Conservation (phyloP, 2,113 vertebrate genomes). For the Psilopsiagon aurifrons region DNA sequence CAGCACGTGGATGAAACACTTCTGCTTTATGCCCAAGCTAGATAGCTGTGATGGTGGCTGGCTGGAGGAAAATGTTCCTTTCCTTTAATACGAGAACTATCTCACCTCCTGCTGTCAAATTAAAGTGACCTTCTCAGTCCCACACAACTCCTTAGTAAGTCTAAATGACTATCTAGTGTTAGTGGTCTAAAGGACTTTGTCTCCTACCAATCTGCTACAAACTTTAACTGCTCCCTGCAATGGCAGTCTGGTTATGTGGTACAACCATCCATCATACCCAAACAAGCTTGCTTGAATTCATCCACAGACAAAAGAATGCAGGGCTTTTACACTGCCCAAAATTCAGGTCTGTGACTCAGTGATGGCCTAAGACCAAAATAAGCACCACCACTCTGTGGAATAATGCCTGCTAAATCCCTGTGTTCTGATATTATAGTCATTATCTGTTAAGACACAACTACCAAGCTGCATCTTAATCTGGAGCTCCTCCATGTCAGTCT, state of each 20-base stretch:
- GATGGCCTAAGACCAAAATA: neutral
- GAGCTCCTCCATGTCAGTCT: neutral
- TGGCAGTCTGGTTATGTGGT: neutral
- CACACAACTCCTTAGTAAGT: neutral
- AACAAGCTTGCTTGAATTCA: neutral
- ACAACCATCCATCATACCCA: neutral
- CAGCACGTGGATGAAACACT: conserved; percentile 2
- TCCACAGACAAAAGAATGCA: neutral
- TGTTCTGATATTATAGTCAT: neutral
- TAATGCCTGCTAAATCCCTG: neutral
- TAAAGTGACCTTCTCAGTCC: neutral
- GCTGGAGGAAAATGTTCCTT: neutral
- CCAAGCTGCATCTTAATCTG: neutral
- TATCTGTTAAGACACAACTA: neutral
- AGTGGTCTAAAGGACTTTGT: neutral
- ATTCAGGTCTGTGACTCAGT: neutral
- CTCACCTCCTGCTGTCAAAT: neutral
- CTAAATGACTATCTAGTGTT: neutral
- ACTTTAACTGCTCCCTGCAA: neutral
- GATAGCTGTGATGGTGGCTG: neutral
- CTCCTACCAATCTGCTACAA: neutral
- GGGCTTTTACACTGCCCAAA: neutral
- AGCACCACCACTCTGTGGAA: neutral
- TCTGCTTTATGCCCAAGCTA: neutral
- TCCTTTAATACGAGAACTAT: neutral